A percentile compares a stretch with the other conserved stretches of the same genome.
phyloP scores from a whole-genome alignment of 2,797 vertebrate species.

The Tenualosa thibaudeaui region DNA sequence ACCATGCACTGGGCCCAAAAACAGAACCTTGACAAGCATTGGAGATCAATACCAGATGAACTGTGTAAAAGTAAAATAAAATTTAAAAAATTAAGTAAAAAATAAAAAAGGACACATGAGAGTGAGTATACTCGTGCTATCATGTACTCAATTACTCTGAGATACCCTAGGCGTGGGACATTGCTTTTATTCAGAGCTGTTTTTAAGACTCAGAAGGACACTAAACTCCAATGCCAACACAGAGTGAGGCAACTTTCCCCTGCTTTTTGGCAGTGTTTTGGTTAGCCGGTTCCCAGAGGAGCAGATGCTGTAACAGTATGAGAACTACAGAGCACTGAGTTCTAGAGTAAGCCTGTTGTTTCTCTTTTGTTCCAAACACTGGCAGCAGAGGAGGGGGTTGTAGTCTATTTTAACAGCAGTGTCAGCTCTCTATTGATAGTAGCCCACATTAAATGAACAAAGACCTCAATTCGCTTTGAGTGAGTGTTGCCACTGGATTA shows the following conservation, averaged over 20 bases:
- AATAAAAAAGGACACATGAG: not conserved
- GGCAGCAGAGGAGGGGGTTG: not conserved
- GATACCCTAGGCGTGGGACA: not conserved
- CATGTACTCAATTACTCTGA: not conserved
- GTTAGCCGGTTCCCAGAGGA: not conserved
- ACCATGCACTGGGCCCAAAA: not conserved
- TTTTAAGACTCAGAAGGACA: not conserved
- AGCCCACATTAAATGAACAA: not conserved
- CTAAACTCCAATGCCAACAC: not conserved
- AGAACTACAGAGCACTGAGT: not conserved
- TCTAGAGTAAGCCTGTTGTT: conserved; percentile 13
- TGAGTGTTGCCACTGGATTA: not conserved
- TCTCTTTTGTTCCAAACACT: not conserved
- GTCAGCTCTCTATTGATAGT: conserved; percentile 22
- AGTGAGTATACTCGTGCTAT: not conserved
- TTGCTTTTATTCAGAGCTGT: not conserved
- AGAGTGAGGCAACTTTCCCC: not conserved
- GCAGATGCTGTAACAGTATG: conserved; percentile 13
- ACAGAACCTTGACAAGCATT: not conserved
- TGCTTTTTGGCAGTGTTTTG: not conserved
- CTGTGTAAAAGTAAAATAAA: too few relatives aligned
- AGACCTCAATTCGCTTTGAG: not conserved
- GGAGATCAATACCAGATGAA: conserved; percentile 16
- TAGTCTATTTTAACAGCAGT: not conserved
- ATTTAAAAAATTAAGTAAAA: not conserved